Base-by-base conservation (phyloP, 2,888 invertebrate genomes). In the Cinara cedri region DNA sequence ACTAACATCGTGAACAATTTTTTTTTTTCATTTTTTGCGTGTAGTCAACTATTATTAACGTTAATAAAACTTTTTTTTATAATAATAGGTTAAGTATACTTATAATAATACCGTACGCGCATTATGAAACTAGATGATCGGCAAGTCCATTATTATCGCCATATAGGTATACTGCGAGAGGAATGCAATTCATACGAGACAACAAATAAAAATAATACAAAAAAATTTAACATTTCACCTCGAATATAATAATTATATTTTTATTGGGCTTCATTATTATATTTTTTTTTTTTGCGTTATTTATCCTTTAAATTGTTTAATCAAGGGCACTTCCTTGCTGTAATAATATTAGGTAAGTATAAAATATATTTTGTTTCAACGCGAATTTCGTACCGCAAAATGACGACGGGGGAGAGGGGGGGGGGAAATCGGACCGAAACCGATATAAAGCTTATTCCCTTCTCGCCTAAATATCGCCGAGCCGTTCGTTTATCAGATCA, bases 201-300 rank as follows among this genome's bases (percentile, higher is more conserved):
- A 34, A 62, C 1, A 51, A 68, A 26, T 16, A 49, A 68, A 68
- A 68, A 19, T 44, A 19, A 49, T 16, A 16, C 16, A 66, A 14
- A 55, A 42, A 63, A 60, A 57, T 70, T 49, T 49, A 51, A 34
- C 34, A 62, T 72, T 72, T 72, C 62, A 51, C 72, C 62, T 62
- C 62, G 62, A 74, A 63, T 13, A 21, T n/a, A 74, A 63, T 51
- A 13, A 51, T 49, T 72, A 34, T 34, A 6, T 16, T 34, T 34
- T 34, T 6, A 34, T 34, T 34, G 34, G 34, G 34, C 6, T 34
- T 34, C 34, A 34, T 34, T 34, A 34, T 34, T 34, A 4, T 4
- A 34, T 34, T 34, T 34, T 34, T 34, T 34, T 34, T 34, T 34
- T 34, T 34, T 34, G 3, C 6, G 6, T 34, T 34, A 34, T 63